Evolutionary conservation across 2,113 vertebrate species (phyloP), one percentile per base, ranked within the genome.

Genomic region (Silurus asotus): DNA sequence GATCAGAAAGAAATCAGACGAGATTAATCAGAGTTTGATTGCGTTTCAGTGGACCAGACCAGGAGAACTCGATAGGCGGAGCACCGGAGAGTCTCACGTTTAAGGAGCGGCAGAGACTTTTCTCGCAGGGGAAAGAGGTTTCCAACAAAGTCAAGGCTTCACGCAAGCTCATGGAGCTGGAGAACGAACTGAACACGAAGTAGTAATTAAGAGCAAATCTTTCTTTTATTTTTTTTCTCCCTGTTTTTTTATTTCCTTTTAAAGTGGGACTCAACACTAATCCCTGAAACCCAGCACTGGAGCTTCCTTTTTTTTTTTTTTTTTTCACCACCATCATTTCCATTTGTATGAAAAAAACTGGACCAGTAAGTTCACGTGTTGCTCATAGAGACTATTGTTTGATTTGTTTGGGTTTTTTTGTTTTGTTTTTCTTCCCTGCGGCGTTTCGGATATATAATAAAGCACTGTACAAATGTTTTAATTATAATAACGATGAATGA

Each of bases 131-230:
- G 88, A 97, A 98, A 85, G 97, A 99, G 89, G 97, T 99, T 87
- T 99, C 98, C 87, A 95, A 97, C 92, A 99, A 98, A 95, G 97
- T 99, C 72, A 99, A 99, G 88, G 98, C 98, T 75, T 99, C 98
- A 13, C 96, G 98, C 69, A 99, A 97, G 92, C 92, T 99, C 82
- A 99, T 96, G 93, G 98, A 99, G 92, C 96, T 99, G 95, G 98
- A 99, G 94, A 98, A 97, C 81, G 98, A 99, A 90, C 94, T 99
- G 89, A 98, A 98, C 94, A 99, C 97, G 61, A 99, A 99, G 89
- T 94, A 96, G 92, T 93, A 94, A 91, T 81, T 86, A 74, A 49
- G 65, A 82, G n/a, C 91, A 37, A 37, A 37, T 93, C 94, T 37
- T 72, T 14, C 6, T 28, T 23, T n/a, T 23, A 3, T 59, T 59